These are phyloP conservation scores for Ptychoptera albimana DNA, from an alignment of 2,888 invertebrate species.

Conservation along the genomic window DNA sequence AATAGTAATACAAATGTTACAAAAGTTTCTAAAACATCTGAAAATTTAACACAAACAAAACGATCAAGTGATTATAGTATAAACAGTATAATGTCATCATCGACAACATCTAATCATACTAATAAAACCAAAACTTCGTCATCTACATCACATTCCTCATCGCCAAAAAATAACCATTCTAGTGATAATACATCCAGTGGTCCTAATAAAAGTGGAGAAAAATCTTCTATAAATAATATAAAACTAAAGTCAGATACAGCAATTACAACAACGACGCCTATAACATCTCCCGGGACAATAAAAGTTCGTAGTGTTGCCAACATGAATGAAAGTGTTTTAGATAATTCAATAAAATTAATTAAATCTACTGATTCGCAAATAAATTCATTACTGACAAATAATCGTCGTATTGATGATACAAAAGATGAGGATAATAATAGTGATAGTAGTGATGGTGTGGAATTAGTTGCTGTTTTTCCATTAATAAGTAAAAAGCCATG, in stretches of 20 bases:
- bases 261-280: background rate
- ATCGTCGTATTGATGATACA: background rate
- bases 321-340: constrained; percentile 9
- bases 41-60: constrained; percentile 19
- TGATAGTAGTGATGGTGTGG: constrained; percentile 24
- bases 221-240: background rate
- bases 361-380: background rate
- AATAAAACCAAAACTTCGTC: constrained; percentile 1
- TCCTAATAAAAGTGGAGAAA: background rate
- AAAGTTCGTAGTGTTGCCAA: constrained; percentile 10
- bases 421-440: constrained; percentile 1
- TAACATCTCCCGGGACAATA: constrained; percentile 4
- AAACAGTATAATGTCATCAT: constrained; percentile 19
- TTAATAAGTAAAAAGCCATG: constrained; percentile 11
- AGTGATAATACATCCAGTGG: constrained; percentile 1
- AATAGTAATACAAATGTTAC: constrained; percentile 9
- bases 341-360: background rate
- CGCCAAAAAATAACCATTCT: background rate
- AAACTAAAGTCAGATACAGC: background rate
- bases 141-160: background rate
- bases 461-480: constrained; percentile 25
- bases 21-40: constrained; percentile 12
- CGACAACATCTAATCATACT: constrained; percentile 4
- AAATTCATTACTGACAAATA: background rate
- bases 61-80: constrained; percentile 24